Base-by-base conservation (phyloP, 2,888 invertebrate species). In the Hipparchia sbordonii region DNA sequence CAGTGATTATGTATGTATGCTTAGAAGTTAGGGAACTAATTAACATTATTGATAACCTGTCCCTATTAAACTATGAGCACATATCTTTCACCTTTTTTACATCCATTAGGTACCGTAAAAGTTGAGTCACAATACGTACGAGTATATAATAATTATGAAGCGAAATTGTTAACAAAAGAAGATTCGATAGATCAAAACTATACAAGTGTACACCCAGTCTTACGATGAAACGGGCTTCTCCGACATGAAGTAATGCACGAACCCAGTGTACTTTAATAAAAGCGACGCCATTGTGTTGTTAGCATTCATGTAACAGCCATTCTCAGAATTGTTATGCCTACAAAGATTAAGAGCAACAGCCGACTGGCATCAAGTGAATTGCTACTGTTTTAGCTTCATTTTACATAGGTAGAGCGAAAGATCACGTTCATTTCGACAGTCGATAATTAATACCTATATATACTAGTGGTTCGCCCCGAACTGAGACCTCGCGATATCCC, bases 291-390 rank as follows among this genome's bases (percentile, higher is more conserved):
- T 79, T 77, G 77, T 76, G 74, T 77, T 74, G 76, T 76, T 77
- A 74, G 75, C 70, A 70, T 69, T 73, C 76, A 77, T 77, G 78
- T 78, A 78, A 78, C 77, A 71, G 67, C 73, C 63, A 76, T 81
- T 79, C 80, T 72, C 76, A 78, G 79, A 78, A 79, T 80, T 77
- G 78, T 78, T 79, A 76, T 75, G 74, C 74, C 73, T 73, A 76
- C 76, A 74, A 70, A 78, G 76, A 78, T 78, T 77, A 77, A 78
- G 76, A 77, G 74, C 72, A 77, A 74, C 74, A 72, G 72, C 72
- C 69, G 74, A 71, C 74, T 73, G 73, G 70, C 71, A 71, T 76
- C 72, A 78, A 77, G 77, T 76, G 73, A 75, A 77, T 75, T 77
- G 77, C 72, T 63, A 74, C 74, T 75, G 72, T 65, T 75, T 71